Evolutionary conservation across 2,888 invertebrate species (phyloP).

Genomic region (Myopa testacea): DNA sequence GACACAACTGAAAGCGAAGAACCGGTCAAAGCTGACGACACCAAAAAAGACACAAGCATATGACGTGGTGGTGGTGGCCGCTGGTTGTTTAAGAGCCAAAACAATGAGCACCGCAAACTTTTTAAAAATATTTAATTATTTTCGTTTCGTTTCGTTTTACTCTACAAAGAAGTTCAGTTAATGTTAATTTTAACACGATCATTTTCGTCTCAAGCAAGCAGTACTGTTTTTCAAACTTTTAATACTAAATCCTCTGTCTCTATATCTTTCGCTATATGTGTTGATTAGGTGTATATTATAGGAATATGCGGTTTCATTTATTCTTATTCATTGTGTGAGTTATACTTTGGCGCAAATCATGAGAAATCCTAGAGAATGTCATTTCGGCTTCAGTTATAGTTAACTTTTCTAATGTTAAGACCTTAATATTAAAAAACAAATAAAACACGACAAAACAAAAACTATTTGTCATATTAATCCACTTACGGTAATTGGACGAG

Average conservation of each 20-base stretch:
- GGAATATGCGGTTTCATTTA: conserved; percentile 42
- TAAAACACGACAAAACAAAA: not conserved
- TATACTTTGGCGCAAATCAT: conserved; percentile 28
- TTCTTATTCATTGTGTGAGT: conserved; percentile 1
- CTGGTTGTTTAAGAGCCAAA: conserved; percentile 66
- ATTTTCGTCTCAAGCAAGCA: not conserved
- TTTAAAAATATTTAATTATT: conserved; percentile 37
- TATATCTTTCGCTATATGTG: not conserved
- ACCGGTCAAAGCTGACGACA: conserved; percentile 51
- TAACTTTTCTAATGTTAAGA: conserved; percentile 1
- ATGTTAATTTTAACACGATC: not conserved
- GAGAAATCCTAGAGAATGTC: conserved; percentile 19
- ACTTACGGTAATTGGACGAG: not conserved
- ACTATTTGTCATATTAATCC: not conserved
- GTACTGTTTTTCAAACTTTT: conserved; percentile 16
- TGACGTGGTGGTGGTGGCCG: conserved; percentile 65
- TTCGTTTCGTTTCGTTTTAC: not conserved
- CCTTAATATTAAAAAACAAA: conserved; percentile 1
- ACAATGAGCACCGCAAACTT: conserved; percentile 61
- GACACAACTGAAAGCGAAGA: conserved; percentile 73
- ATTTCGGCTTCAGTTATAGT: conserved; percentile 14
- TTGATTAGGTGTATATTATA: conserved; percentile 42
- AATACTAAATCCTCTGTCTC: not conserved
- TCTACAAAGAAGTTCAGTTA: not conserved
- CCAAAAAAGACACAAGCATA: conserved; percentile 66